Percentiles rank a stretch among this genome's conserved stretches.
These are phyloP conservation scores for Falcunculus frontatus DNA, from an alignment of 2,113 vertebrate species.

Conservation along the genomic window DNA sequence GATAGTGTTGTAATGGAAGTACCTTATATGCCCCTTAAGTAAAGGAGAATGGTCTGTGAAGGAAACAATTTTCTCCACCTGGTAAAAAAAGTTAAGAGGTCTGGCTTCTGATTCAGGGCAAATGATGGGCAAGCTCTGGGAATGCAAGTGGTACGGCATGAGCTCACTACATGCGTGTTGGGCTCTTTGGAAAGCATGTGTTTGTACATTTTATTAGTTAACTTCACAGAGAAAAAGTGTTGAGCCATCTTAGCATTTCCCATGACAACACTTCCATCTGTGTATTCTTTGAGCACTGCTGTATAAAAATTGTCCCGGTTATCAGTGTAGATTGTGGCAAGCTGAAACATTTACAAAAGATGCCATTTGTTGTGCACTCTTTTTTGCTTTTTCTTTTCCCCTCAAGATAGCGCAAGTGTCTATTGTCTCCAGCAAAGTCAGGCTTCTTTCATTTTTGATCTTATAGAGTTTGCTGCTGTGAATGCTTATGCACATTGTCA, in stretches of 20 bases:
- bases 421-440: background rate
- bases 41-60: background rate
- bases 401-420: background rate
- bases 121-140: background rate
- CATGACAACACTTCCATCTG: background rate
- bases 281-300: background rate
- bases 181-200: background rate
- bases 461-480: background rate
- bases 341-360: background rate
- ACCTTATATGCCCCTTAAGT: background rate
- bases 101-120: background rate
- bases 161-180: background rate
- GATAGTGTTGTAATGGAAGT: background rate
- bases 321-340: background rate
- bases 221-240: background rate
- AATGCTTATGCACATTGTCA: background rate
- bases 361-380: fast-evolving
- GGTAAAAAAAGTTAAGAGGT: background rate
- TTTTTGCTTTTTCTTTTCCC: background rate
- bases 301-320: background rate
- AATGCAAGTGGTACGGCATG: background rate
- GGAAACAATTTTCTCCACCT: background rate
- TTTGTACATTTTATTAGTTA: background rate
- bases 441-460: background rate
- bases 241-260: background rate